These are phyloP conservation scores for Arctopsyche grandis DNA, from an alignment of 1,140 invertebrate genomes.

Conservation along the genomic window DNA sequence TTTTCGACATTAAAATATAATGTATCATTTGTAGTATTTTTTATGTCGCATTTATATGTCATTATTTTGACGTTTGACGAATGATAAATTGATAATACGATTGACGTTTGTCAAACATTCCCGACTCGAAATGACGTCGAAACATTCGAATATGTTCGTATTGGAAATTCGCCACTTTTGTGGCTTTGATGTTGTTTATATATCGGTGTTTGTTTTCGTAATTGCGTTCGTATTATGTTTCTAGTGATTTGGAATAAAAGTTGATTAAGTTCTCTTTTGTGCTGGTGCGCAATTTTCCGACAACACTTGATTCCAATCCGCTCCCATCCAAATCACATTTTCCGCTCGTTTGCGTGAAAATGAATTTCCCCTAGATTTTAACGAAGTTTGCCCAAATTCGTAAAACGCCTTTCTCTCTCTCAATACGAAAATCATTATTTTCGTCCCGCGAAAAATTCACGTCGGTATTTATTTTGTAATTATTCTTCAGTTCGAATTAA, in stretches of 20 bases:
- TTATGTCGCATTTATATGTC: too few species aligned
- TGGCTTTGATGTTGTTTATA: background rate
- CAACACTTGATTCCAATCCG: slow-evolving; percentile 18
- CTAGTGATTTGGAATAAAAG: background rate
- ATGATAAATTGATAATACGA: background rate
- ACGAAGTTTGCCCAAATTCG: background rate
- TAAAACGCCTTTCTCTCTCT: background rate
- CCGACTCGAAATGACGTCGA: background rate
- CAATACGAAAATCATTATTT: slow-evolving; percentile 4
- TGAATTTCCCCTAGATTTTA: background rate
- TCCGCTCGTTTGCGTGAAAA: slow-evolving; percentile 18
- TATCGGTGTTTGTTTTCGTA: background rate
- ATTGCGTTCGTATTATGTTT: background rate
- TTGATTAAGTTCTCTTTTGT: slow-evolving; percentile 14
- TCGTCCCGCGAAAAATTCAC: background rate
- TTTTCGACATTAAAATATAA: too few species aligned
- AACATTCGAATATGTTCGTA: background rate
- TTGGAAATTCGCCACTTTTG: background rate
- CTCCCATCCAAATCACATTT: slow-evolving; percentile 12
- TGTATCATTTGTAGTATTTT: too few species aligned
- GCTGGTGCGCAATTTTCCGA: slow-evolving; percentile 3
- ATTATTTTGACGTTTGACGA: background rate
- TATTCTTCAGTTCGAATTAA: background rate
- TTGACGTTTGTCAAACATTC: background rate
- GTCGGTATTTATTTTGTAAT: background rate